These are phyloP conservation scores for Bombyx mandarina DNA, from an alignment of 1,140 invertebrate species.

Conservation along the genomic window DNA sequence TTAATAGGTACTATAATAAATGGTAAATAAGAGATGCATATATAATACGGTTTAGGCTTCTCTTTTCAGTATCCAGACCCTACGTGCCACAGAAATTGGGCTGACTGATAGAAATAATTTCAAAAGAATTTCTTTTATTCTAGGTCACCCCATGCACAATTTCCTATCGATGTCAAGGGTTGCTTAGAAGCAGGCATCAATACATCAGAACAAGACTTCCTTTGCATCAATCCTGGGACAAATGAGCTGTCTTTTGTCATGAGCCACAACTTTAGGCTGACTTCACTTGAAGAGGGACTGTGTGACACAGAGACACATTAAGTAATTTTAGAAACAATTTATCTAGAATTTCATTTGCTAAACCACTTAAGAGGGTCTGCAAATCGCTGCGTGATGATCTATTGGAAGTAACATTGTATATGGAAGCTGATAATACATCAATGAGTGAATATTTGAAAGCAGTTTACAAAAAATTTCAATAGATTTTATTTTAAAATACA, in stretches of 20 bases:
- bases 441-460: conserved; percentile 74
- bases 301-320: conserved; percentile 21
- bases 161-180: conserved; percentile 73
- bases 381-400: conserved; percentile 55
- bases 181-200: conserved; percentile 69
- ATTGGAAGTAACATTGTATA: conserved; percentile 70
- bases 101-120: too few relatives aligned
- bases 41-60: too few relatives aligned
- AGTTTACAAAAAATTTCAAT: conserved; percentile 58
- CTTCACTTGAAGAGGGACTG: conserved; percentile 73
- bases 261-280: conserved; percentile 4
- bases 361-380: conserved; percentile 49
- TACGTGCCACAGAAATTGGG: too few relatives aligned
- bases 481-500: not conserved
- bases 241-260: conserved; percentile 32
- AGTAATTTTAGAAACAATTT: too few relatives aligned
- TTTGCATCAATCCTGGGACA: conserved; percentile 73
- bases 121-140: too few relatives aligned
- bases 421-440: conserved; percentile 73
- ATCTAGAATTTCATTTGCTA: conserved; percentile 2
- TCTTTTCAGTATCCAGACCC: too few relatives aligned
- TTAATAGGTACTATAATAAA: too few relatives aligned
- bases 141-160: conserved; percentile 58
- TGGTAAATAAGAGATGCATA: too few relatives aligned
- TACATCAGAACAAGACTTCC: conserved; percentile 79